Conservation (phyloP, 2,113 vertebrate species). For the Pungitius pungitius region DNA sequence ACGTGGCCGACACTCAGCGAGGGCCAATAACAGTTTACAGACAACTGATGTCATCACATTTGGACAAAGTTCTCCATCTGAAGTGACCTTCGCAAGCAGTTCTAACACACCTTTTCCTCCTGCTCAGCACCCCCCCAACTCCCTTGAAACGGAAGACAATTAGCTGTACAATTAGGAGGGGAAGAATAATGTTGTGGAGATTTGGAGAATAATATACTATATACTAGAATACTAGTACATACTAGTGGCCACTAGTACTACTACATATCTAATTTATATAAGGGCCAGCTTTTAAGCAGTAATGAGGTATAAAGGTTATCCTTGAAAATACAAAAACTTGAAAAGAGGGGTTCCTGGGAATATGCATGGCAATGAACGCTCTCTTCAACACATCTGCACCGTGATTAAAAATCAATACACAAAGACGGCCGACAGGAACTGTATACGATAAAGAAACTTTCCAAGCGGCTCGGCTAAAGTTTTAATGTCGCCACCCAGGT, state of each 20-base stretch:
- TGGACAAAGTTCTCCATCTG: constrained; percentile 97
- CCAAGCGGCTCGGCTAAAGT: background rate
- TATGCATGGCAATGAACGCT: no score
- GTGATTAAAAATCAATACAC: background rate
- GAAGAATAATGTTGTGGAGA: no score
- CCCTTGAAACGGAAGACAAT: no score
- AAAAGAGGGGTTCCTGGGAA: background rate
- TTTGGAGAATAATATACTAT: no score
- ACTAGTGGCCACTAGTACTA: constrained; percentile 33
- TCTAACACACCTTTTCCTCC: constrained; percentile 79
- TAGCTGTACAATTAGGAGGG: no score
- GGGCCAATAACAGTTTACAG: constrained; percentile 91
- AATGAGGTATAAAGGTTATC: constrained; percentile 33
- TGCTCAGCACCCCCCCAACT: constrained; percentile 64
- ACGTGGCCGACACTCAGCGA: constrained; percentile 77
- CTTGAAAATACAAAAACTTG: background rate
- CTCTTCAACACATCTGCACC: background rate
- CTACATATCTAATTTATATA: constrained; percentile 25
- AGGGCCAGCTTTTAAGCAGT: constrained; percentile 21
- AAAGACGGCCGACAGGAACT: background rate
- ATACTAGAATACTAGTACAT: no score
- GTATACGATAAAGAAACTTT: background rate
- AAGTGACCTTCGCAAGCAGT: constrained; percentile 89
- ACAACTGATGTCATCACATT: constrained; percentile 95
- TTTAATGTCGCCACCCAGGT: background rate